Evolutionary conservation across 2,888 invertebrate species (phyloP), one percentile per base, ranked within the genome.

Genomic region (Oscheius sp.): DNA sequence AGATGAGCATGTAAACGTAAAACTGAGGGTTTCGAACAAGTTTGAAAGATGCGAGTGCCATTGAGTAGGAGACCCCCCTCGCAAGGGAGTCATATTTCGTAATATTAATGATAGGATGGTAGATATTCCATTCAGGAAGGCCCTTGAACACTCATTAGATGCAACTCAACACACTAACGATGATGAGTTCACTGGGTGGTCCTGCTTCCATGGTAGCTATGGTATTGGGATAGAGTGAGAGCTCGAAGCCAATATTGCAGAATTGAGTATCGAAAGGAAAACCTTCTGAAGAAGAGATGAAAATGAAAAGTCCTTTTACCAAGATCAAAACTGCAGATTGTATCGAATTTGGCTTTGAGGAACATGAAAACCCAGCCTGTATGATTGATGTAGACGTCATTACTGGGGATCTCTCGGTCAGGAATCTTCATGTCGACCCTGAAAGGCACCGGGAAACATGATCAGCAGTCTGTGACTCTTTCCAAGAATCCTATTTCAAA

Each of bases 231-330:
- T 13, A 55, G 13, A 53, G n/a, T 1, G 53, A 51, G 29, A 35
- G 42, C 42, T 42, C 37, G 5, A 68, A 68, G 10, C 53, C 33
- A 7, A 68, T 53, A 3, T 68, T 68, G 35, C 68, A 68, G 37
- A 55, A 68, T 21, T 68, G 68, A 35, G 35, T 35, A 37, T 68
- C 68, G 35, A 68, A 35, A 13, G 68, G 68, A n/a, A 68, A 68
- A 11, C 37, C 55, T 4, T 53, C 68, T 68, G 37, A 37, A 63
- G 7, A 53, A 29, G n/a, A 47, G 7, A 50, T 11, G 21, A 47
- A 7, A 13, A 2, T 4, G 10, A 37, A 2, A 33, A 7, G 33
- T 68, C 35, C 37, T 37, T 29, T 63, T 21, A 55, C 53, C 53
- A n/a, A 68, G 33, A 29, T 68, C 55, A 53, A 29, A 68, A 51